Base-by-base conservation (phyloP, 2,113 vertebrate genomes). In the Phaethornis superciliosus region DNA sequence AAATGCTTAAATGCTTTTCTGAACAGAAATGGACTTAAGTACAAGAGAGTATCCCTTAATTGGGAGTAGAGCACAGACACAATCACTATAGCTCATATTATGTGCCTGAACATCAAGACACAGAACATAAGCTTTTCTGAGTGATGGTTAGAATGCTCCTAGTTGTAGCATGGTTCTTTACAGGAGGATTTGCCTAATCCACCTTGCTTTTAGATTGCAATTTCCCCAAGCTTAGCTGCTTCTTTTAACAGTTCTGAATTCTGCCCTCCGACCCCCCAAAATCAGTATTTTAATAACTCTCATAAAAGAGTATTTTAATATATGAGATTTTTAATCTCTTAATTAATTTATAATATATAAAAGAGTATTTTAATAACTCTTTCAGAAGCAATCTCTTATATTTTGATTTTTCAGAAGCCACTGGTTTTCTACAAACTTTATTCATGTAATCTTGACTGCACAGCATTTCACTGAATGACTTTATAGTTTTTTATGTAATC, bases 171-270 rank as follows among this genome's bases (percentile, higher is more conserved):
- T 83, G 93, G 93, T 88, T 95, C 95, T 96, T 76, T 97, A 95
- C 91, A 97, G 95, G 95, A 95, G 96, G 94, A 96, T 95, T 97
- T 97, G 95, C 93, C 96, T 97, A 96, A 95, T 94, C 96, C 88
- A 91, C 95, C 93, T 96, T 96, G 93, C 95, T 95, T 95, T 95
- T 94, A 95, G 95, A 97, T 95, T 96, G 88, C 95, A 95, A 92
- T 96, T 97, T 97, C 83, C 92, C 88, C 95, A 97, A 93, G 95
- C 93, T 97, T 95, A 97, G 88, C 90, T 86, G 88, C 95, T 95
- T 91, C 93, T 91, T 95, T 97, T 93, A 95, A 95, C 93, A 96
- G 85, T 97, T 95, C 82, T 86, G 93, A 94, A 56, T 94, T 95
- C 80, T 86, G 23, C 88, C 52, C 78, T 69, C 74, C 47, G 67